These are phyloP conservation scores for Parnassius glacialis DNA, from an alignment of 2,888 invertebrate genomes.

Conservation along the genomic window DNA sequence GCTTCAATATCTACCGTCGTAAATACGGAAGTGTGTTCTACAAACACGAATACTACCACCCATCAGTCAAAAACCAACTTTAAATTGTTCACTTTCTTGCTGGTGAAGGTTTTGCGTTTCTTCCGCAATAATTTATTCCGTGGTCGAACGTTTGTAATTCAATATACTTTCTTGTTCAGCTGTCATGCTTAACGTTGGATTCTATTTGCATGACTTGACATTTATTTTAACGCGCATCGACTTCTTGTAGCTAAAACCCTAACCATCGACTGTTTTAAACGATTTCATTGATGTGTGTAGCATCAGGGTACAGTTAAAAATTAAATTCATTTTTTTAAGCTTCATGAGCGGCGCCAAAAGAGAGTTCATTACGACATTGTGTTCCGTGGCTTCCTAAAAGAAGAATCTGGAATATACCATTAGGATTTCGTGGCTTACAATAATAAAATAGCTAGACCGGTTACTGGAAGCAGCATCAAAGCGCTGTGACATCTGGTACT, in stretches of 20 bases:
- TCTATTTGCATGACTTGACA: slow-evolving; percentile 25
- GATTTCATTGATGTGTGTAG: background rate
- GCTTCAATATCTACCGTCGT: no score
- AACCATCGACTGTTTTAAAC: slow-evolving; percentile 3
- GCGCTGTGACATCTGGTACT: no score
- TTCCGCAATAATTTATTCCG: slow-evolving; percentile 24
- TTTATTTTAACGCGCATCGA: slow-evolving; percentile 20
- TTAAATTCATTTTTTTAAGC: no score
- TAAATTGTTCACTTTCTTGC: slow-evolving; percentile 12
- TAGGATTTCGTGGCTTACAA: no score
- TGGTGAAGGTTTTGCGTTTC: slow-evolving; percentile 17
- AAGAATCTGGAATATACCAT: no score
- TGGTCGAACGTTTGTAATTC: slow-evolving; percentile 24
- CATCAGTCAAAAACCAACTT: slow-evolving; percentile 12
- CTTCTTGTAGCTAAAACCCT: slow-evolving; percentile 10
- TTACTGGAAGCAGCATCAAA: no score
- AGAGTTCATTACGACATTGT: no score
- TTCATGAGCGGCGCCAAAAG: no score
- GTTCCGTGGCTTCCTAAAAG: no score
- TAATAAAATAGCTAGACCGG: no score
- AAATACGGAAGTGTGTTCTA: no score
- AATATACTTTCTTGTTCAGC: slow-evolving; percentile 20
- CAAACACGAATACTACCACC: background rate
- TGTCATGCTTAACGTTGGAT: slow-evolving; percentile 18
- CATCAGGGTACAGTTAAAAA: no score